Evolutionary conservation across 2,113 vertebrate species (phyloP), one percentile per base, ranked within the genome.

Genomic region (Epinephelus lanceolatus): DNA sequence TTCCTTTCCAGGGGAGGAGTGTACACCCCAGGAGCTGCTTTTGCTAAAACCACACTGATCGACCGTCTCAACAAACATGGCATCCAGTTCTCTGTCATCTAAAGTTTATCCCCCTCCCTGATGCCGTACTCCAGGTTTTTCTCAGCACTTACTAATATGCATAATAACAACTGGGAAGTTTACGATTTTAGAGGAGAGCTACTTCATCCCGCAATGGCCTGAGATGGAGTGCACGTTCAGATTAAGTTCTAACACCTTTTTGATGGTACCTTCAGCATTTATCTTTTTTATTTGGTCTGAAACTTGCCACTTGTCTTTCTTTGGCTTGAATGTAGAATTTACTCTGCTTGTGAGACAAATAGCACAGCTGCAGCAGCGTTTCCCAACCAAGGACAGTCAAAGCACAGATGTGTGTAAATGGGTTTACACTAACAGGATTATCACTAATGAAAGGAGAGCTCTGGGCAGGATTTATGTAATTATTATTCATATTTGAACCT

Each of bases 1-100:
- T 78, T 80, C 9, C 1, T 88, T 79, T 80, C 18, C 92, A 99
- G 98, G 65, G 98, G 98, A 40, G 98, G 98, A 0, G 98, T 99
- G 1, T 99, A 97, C 87, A 95, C 96, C 53, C 98, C 98, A 0
- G 98, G 97, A 94, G 97, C 97, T 5, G 96, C 81, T 14, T 99
- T 99, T 86, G 96, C 91, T 40, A 97, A 96, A 92, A 99, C 97
- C 81, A 97, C 96, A 40, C 85, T 99, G 84, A 96, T 98, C 14
- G 94, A 99, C 74, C 97, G 97, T 49, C 98, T 99, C 76, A 95
- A 96, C 94, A 96, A 96, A 69, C 94, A 88, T 12, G 98, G 98
- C 78, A 92, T 99, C 89, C 96, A 96, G 86, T 99, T 99, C 91
- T 97, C 96, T 57, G 96, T 99, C 51, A 56, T 94, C 75, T 95